Percentiles rank a stretch among this genome's conserved stretches.
phyloP scores from a whole-genome alignment of 2,797 vertebrate species.

The Yasuhikotakia modesta region DNA sequence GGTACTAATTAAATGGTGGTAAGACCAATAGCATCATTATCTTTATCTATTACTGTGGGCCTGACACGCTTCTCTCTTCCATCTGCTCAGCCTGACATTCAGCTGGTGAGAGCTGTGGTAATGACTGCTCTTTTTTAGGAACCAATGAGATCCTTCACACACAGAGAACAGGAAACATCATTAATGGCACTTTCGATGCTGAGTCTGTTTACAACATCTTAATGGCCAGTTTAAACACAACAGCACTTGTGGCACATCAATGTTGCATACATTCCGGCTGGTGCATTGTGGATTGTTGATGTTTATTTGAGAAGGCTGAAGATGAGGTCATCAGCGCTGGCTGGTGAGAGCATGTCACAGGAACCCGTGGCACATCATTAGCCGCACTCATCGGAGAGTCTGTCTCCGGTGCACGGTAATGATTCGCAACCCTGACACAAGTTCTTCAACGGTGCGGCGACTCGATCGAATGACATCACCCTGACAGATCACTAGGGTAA shows the following conservation, averaged over 20 bases:
- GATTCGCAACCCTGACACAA: conserved; percentile 46
- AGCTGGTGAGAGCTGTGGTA: conserved; percentile 27
- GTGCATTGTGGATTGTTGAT: not conserved
- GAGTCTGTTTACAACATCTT: conserved; percentile 13
- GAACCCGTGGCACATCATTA: conserved; percentile 45
- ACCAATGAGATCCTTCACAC: conserved; percentile 9
- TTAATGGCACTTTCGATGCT: conserved; percentile 24
- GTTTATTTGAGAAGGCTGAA: conserved; percentile 41
- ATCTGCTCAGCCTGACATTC: conserved; percentile 25
- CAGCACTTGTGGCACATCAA: not conserved
- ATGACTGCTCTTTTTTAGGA: conserved; percentile 28
- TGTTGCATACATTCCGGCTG: conserved; percentile 13
- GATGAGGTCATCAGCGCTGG: conserved; percentile 4
- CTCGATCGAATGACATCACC: conserved; percentile 20
- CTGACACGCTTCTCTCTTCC: conserved; percentile 34
- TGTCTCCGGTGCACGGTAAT: conserved; percentile 40
- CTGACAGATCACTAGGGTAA: conserved; percentile 14
- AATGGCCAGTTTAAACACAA: not conserved
- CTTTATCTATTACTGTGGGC: conserved; percentile 36
- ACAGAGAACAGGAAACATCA: conserved; percentile 10
- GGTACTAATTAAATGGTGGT: conserved; percentile 52
- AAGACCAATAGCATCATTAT: conserved; percentile 46
- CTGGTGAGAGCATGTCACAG: not conserved
- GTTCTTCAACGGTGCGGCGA: conserved; percentile 24
- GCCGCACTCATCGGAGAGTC: conserved; percentile 9